Conservation (phyloP, 53 echinoderm and acorn worm genomes). For the Holothuria scabra region DNA sequence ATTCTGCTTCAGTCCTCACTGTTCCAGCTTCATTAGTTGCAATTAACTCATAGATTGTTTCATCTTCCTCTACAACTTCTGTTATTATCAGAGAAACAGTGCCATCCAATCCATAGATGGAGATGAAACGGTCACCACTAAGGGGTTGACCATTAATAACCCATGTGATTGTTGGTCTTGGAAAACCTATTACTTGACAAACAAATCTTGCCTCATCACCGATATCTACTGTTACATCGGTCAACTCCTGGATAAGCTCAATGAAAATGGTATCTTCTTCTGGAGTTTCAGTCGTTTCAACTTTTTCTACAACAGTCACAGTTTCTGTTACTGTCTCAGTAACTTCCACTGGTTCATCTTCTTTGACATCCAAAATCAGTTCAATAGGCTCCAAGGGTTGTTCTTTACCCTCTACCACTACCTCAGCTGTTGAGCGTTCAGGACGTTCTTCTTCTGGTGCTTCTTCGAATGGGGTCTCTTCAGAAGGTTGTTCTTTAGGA, state of each 20-base stretch:
- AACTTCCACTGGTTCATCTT: conserved; percentile 37
- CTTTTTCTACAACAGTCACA: conserved; percentile 34
- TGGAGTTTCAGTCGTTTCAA: conserved; percentile 25
- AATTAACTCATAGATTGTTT: conserved; percentile 80
- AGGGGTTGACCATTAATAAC: conserved; percentile 75
- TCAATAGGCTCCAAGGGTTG: conserved; percentile 17
- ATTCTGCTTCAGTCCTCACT: conserved; percentile 75
- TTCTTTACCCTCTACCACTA: conserved; percentile 3
- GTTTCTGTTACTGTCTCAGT: conserved; percentile 26
- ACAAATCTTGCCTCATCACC: conserved; percentile 70
- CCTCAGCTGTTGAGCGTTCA: conserved; percentile 15
- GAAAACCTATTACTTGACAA: conserved; percentile 81
- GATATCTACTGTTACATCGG: conserved; percentile 76
- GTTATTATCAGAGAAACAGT: conserved; percentile 70
- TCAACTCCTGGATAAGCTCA: conserved; percentile 56
- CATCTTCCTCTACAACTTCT: conserved; percentile 80
- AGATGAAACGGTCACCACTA: conserved; percentile 75
- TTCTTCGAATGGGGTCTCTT: conserved; percentile 6
- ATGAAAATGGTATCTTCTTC: conserved; percentile 50
- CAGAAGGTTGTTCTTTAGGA: conserved; percentile 53
- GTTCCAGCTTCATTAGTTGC: conserved; percentile 84
- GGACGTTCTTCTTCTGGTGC: conserved; percentile 38
- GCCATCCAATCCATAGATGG: conserved; percentile 81
- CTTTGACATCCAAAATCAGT: conserved; percentile 30
- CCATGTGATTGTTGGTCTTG: conserved; percentile 88